Percentiles rank a stretch among this genome's conserved stretches.
Conservation (phyloP, 2,113 vertebrate genomes). For the Eidolon helvum region DNA sequence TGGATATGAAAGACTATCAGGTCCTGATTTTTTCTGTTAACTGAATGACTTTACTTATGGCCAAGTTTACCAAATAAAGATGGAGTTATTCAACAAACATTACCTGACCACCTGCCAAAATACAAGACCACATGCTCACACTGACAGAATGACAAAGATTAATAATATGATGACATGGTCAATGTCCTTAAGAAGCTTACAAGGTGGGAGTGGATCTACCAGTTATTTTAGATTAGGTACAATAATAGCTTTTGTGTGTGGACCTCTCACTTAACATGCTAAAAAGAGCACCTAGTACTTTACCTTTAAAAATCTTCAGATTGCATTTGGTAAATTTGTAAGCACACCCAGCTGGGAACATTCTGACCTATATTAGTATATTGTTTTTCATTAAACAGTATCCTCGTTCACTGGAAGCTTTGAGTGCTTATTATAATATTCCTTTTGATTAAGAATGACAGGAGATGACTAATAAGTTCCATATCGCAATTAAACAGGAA, state of each 20-base stretch:
- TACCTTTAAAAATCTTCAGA: background rate
- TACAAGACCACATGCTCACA: background rate
- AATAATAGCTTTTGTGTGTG: background rate
- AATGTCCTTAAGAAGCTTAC: background rate
- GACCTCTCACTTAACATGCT: background rate
- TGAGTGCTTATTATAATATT: background rate
- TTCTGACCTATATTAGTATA: background rate
- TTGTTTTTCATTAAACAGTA: background rate
- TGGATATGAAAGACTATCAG: background rate
- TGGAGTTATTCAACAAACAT: background rate
- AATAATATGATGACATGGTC: background rate
- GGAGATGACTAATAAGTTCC: background rate
- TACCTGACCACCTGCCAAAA: background rate
- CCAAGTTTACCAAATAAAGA: background rate
- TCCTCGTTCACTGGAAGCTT: background rate
- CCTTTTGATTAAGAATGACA: conserved; percentile 7
- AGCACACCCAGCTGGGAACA: background rate
- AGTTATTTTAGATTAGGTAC: background rate
- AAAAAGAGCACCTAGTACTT: background rate
- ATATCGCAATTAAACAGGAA: background rate
- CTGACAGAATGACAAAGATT: background rate
- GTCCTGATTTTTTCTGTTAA: background rate
- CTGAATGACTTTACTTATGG: background rate
- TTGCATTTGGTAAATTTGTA: background rate
- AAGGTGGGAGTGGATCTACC: background rate